phyloP scores from a whole-genome alignment of 2,797 vertebrate species.

The Microctenopoma lineatum region DNA sequence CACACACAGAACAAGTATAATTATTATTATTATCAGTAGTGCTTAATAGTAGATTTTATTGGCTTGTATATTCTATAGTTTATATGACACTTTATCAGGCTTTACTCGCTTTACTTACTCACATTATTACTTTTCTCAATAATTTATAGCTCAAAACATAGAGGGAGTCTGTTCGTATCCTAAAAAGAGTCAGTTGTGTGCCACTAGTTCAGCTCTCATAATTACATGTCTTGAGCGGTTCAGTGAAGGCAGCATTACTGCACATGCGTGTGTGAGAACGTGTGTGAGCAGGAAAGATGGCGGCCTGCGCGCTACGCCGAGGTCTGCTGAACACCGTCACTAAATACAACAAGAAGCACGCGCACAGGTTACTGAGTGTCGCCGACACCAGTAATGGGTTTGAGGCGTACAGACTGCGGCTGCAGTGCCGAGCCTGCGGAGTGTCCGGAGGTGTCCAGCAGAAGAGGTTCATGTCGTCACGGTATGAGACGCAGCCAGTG shows the following conservation, averaged over 20 bases:
- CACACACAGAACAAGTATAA: no score
- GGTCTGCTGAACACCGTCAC: slow-evolving; percentile 77
- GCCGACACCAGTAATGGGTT: slow-evolving; percentile 63
- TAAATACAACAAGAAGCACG: slow-evolving; percentile 79
- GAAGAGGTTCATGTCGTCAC: slow-evolving; percentile 83
- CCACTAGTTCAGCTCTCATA: no score
- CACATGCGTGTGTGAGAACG: slow-evolving; percentile 9
- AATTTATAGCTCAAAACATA: no score
- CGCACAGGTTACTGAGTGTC: slow-evolving; percentile 71
- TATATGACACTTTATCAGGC: no score
- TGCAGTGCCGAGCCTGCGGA: slow-evolving; percentile 74
- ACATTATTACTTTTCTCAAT: no score
- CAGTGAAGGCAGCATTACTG: slow-evolving; percentile 32
- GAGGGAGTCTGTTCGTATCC: no score
- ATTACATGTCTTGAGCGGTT: neutral
- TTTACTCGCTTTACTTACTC: no score
- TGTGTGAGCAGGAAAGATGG: slow-evolving; percentile 76
- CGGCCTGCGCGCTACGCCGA: slow-evolving; percentile 81
- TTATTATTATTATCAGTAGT: no score
- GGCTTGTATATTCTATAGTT: no score
- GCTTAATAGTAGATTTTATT: no score
- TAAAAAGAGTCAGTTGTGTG: no score
- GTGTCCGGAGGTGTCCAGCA: slow-evolving; percentile 62
- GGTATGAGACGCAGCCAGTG: slow-evolving; percentile 75
- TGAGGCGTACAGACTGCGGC: slow-evolving; percentile 63